These are phyloP conservation scores for Penelope pileata DNA, from an alignment of 2,113 vertebrate species.

Conservation along the genomic window DNA sequence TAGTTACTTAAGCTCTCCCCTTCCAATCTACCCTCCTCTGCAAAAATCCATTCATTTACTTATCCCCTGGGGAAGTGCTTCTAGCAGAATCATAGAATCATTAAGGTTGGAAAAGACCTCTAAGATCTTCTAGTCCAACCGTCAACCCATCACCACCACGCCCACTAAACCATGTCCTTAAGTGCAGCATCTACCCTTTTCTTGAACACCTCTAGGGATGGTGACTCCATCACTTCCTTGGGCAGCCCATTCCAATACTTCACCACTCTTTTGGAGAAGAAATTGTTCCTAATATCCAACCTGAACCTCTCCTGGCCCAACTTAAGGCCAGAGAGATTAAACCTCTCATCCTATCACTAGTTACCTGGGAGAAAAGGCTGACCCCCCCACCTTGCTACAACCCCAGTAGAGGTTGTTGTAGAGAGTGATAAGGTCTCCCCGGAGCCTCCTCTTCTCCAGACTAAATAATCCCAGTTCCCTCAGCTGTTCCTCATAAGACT, in stretches of 20 bases:
- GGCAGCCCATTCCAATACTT: neutral
- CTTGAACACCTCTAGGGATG: neutral
- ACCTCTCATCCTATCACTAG: neutral
- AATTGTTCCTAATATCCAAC: neutral
- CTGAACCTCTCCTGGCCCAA: neutral
- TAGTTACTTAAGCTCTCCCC: conserved; percentile 17
- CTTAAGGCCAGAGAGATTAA: neutral
- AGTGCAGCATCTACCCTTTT: neutral
- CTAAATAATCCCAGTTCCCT: neutral
- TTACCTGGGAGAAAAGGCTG: neutral
- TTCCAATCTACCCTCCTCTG: neutral
- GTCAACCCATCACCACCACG: neutral
- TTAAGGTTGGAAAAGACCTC: neutral
- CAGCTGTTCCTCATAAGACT: neutral
- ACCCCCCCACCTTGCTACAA: neutral
- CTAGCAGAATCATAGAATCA: neutral
- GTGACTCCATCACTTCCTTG: neutral
- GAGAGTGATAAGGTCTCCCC: neutral
- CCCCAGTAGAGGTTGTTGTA: neutral
- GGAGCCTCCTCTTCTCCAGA: neutral
- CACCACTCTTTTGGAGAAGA: neutral
- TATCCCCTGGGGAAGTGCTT: conserved; percentile 10
- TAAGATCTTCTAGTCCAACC: neutral
- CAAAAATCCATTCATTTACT: conserved; percentile 22
- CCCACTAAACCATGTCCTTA: neutral